phyloP scores from a whole-genome alignment of 2,113 vertebrate species.

The Sander vitreus region DNA sequence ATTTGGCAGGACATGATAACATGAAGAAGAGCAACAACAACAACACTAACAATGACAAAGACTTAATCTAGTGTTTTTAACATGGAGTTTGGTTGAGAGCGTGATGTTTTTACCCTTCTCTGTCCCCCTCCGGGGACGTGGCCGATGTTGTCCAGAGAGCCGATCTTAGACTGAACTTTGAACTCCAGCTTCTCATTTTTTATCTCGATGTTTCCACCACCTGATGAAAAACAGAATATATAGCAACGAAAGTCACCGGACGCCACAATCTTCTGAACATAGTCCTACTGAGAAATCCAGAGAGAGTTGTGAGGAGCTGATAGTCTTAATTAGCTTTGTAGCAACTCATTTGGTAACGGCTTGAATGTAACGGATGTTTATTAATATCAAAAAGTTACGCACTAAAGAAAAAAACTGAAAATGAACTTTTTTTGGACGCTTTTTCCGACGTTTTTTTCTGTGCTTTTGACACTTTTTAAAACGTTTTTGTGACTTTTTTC shows the following conservation, averaged over 20 bases:
- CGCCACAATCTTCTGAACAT: no score
- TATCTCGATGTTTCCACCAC: constrained; percentile 95
- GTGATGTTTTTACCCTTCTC: constrained; percentile 86
- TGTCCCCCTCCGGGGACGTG: constrained; percentile 94
- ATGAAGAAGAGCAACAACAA: neutral
- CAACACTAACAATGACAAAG: neutral
- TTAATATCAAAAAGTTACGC: no score
- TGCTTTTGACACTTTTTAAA: no score
- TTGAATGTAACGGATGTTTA: no score
- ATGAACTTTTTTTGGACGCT: no score
- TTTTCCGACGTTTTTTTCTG: no score
- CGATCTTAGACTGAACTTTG: constrained; percentile 95
- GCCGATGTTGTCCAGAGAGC: constrained; percentile 94
- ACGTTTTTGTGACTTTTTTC: no score
- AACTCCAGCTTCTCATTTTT: constrained; percentile 98
- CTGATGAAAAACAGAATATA: constrained; percentile 72
- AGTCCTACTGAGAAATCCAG: no score
- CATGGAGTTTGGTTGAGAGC: neutral
- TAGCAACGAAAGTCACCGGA: neutral
- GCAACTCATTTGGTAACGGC: no score
- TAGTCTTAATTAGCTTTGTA: no score
- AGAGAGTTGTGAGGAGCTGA: no score
- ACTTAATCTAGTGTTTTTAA: neutral
- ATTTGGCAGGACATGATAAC: neutral
- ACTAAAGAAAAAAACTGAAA: no score